A percentile compares a stretch with the other conserved stretches of the same genome.
phyloP scores from a whole-genome alignment of 2,888 invertebrate species.

The Automeris io region DNA sequence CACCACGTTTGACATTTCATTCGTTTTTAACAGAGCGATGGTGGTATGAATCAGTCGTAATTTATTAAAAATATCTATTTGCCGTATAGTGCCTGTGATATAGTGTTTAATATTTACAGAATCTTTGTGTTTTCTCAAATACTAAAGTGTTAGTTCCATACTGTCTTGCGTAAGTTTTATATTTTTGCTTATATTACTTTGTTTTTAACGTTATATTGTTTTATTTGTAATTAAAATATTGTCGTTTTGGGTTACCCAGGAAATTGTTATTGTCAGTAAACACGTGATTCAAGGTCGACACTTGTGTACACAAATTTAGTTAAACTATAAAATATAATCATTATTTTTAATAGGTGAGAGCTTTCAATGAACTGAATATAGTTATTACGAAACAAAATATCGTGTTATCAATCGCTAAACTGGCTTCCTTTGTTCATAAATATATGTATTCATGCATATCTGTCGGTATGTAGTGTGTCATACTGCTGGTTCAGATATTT shows the following conservation, averaged over 20 bases:
- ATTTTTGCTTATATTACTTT: neutral
- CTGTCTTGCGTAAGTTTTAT: neutral
- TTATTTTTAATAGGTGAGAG: conserved; percentile 1
- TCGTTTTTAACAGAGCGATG: conserved; percentile 4
- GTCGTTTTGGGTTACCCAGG: conserved; percentile 31
- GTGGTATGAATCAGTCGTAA: conserved; percentile 53
- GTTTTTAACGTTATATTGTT: conserved; percentile 11
- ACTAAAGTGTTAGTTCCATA: neutral
- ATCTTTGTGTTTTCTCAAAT: neutral
- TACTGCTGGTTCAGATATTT: neutral
- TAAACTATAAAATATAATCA: conserved; percentile 13
- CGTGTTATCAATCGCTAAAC: conserved; percentile 31
- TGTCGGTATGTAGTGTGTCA: conserved; percentile 1
- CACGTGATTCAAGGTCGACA: conserved; percentile 53
- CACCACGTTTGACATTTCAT: conserved; percentile 6
- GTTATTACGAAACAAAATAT: conserved; percentile 41
- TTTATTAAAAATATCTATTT: conserved; percentile 27
- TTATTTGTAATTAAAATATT: conserved; percentile 26
- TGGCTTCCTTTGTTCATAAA: conserved; percentile 27
- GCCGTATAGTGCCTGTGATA: conserved; percentile 26
- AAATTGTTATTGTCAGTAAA: conserved; percentile 46
- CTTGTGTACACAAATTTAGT: conserved; percentile 27
- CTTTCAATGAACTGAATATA: too few relatives aligned
- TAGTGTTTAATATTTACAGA: conserved; percentile 17
- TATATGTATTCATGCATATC: conserved; percentile 2